Evolutionary conservation across 2,113 vertebrate species (phyloP).

Genomic region (Psophia crepitans): DNA sequence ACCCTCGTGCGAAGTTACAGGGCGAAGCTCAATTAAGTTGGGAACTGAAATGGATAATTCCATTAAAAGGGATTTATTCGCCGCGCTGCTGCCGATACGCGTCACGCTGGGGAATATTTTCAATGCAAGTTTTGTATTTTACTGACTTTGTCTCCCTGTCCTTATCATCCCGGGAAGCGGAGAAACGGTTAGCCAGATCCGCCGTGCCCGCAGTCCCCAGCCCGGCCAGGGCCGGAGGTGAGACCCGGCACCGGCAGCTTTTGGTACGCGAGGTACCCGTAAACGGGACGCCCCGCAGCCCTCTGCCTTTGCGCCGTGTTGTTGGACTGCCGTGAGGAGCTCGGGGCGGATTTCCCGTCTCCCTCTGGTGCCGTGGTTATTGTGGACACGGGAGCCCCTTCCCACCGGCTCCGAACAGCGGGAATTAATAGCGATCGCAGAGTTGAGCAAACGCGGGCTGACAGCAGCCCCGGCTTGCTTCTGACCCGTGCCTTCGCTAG

Average conservation of each 20-base stretch:
- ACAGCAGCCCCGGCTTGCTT: not conserved
- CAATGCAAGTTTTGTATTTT: not conserved
- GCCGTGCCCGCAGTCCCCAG: accelerated
- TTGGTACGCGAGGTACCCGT: accelerated
- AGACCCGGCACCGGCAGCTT: too few species aligned
- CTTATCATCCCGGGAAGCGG: accelerated
- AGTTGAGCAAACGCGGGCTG: constrained; percentile 20
- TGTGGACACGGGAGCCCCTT: not conserved
- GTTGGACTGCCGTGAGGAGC: too few species aligned
- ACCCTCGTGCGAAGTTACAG: not conserved
- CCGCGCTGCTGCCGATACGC: not conserved
- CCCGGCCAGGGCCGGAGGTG: accelerated
- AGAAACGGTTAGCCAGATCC: accelerated
- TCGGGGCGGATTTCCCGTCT: not conserved
- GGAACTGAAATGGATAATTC: constrained; percentile 60
- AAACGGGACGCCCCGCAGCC: accelerated
- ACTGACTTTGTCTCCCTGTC: not conserved
- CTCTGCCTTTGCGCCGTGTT: accelerated
- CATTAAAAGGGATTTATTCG: constrained; percentile 33
- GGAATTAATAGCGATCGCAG: not conserved
- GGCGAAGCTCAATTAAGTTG: constrained; percentile 35
- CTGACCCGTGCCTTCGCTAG: not conserved
- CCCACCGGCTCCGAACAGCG: not conserved
- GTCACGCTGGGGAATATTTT: not conserved
- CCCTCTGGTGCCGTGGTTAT: accelerated